These are phyloP conservation scores for Exaiptasia diaphana DNA, from an alignment of 64 coral and sea anemone genomes.

Conservation along the genomic window DNA sequence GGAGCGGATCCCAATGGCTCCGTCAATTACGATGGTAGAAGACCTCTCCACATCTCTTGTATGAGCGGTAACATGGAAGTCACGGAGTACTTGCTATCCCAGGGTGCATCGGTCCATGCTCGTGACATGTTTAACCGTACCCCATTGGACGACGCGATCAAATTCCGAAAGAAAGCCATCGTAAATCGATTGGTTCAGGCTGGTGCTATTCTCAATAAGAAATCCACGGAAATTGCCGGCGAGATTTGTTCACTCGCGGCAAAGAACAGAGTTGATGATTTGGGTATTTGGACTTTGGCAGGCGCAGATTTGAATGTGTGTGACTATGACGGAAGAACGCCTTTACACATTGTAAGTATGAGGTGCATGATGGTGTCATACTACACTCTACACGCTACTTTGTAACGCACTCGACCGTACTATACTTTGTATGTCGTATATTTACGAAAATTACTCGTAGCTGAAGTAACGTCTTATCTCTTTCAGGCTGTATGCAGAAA, in stretches of 20 bases:
- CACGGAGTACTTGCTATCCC: constrained; percentile 46
- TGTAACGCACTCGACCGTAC: background rate
- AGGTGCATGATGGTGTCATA: background rate
- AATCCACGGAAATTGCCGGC: constrained; percentile 44
- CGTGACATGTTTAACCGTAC: constrained; percentile 55
- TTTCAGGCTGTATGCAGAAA: constrained; percentile 61
- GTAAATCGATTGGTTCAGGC: constrained; percentile 51
- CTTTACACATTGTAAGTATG: constrained; percentile 69
- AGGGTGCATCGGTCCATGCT: constrained; percentile 67
- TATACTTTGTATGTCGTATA: too few relatives aligned
- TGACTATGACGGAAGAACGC: constrained; percentile 83
- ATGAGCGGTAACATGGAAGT: constrained; percentile 54
- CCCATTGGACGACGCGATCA: constrained; percentile 76
- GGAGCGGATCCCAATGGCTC: constrained; percentile 70
- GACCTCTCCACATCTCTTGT: constrained; percentile 73
- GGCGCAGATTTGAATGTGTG: constrained; percentile 64
- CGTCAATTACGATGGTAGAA: constrained; percentile 68
- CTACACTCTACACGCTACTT: background rate
- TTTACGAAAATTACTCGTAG: background rate
- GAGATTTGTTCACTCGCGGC: constrained; percentile 74
- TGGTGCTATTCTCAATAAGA: constrained; percentile 51
- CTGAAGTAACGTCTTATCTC: background rate
- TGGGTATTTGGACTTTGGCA: constrained; percentile 48
- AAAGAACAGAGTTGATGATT: constrained; percentile 71
- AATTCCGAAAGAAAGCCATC: constrained; percentile 65